These are phyloP conservation scores for Patella depressa DNA, from an alignment of 2,888 invertebrate species.

Conservation along the genomic window DNA sequence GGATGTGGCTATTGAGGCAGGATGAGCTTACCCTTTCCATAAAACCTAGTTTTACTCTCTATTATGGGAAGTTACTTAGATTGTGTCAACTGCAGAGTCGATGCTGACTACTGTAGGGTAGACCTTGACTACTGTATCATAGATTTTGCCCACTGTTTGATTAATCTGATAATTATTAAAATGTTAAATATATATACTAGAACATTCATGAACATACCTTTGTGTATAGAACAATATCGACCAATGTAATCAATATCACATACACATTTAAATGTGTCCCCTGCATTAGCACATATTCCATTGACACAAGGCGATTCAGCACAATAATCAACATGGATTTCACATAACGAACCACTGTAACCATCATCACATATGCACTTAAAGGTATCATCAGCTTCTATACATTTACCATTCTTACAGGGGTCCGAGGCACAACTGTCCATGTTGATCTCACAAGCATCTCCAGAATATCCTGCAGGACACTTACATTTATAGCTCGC, in stretches of 20 bases:
- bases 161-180: too few species aligned
- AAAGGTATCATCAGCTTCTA: background rate
- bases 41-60: too few species aligned
- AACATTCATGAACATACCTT: background rate
- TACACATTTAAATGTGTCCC: background rate
- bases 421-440: slow-evolving; percentile 10
- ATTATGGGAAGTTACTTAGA: too few species aligned
- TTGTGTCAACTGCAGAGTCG: too few species aligned
- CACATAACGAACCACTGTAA: background rate
- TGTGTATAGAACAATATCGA: background rate
- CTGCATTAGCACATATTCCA: background rate
- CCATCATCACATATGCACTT: background rate
- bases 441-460: slow-evolving; percentile 17
- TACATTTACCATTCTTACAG: slow-evolving; percentile 2
- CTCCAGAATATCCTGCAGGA: slow-evolving; percentile 18
- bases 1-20: too few species aligned
- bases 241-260: background rate
- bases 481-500: slow-evolving; percentile 19
- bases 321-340: background rate
- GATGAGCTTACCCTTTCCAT: too few species aligned
- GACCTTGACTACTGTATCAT: too few species aligned
- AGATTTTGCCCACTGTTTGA: too few species aligned
- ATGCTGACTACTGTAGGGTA: too few species aligned
- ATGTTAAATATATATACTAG: too few species aligned
- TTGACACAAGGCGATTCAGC: background rate